phyloP scores from a whole-genome alignment of 2,888 invertebrate species.

The Agonum fuliginosum region DNA sequence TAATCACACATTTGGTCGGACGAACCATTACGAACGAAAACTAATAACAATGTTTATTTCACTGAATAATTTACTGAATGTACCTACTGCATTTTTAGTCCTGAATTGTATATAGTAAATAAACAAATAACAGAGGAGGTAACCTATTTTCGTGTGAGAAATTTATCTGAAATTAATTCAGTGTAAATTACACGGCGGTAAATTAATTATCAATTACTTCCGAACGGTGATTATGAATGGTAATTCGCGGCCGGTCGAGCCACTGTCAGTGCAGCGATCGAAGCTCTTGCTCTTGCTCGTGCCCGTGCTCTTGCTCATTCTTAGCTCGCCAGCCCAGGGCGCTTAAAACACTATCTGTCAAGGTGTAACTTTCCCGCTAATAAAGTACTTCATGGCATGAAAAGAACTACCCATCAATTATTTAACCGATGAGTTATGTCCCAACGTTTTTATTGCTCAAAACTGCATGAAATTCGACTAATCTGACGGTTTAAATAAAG shows the following conservation, averaged over 20 bases:
- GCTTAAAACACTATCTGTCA: slow-evolving; percentile 52
- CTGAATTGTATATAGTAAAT: too few relatives aligned
- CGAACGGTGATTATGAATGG: slow-evolving; percentile 59
- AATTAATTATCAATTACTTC: slow-evolving; percentile 59
- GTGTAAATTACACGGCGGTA: slow-evolving; percentile 57
- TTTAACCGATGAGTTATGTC: slow-evolving; percentile 31
- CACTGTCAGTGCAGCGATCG: slow-evolving; percentile 42
- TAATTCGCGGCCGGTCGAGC: slow-evolving; percentile 48
- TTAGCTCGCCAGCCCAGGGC: slow-evolving; percentile 28
- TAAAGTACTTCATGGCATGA: slow-evolving; percentile 43
- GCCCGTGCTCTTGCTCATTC: too few relatives aligned
- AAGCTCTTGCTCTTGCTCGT: too few relatives aligned
- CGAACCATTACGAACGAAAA: too few relatives aligned
- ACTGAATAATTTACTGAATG: too few relatives aligned
- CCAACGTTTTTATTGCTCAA: slow-evolving; percentile 13
- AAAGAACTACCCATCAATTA: slow-evolving; percentile 44
- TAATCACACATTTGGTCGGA: too few relatives aligned
- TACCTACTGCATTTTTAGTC: too few relatives aligned
- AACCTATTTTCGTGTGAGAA: slow-evolving; percentile 50
- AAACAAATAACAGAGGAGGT: too few relatives aligned
- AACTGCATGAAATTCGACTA: slow-evolving; percentile 39
- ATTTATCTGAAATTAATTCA: slow-evolving; percentile 59
- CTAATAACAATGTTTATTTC: too few relatives aligned
- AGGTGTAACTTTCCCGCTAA: slow-evolving; percentile 29
- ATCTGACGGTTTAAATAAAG: slow-evolving; percentile 32